Base-by-base conservation (phyloP, 2,888 invertebrate species). In the Coleophora deauratella region DNA sequence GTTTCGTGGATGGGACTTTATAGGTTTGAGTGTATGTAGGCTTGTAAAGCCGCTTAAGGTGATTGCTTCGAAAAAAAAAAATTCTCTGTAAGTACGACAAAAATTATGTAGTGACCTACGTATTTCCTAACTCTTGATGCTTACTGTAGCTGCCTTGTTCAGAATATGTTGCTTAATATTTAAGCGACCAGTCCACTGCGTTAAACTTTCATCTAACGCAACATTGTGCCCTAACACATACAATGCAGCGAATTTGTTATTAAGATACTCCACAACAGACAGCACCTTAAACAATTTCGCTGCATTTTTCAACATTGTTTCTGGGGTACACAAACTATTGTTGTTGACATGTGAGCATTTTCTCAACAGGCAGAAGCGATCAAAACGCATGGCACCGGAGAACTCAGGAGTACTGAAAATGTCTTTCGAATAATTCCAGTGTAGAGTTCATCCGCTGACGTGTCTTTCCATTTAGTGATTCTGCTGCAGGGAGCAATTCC, bases 301-400 rank as follows among this genome's bases (percentile, higher is more conserved):
- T 13, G 43, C 33, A 9, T 34, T 9, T 9, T 38, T 39, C 2
- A 44, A 28, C 38, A 47, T 33, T 27, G 10, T 14, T 9, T 21
- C 7, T 12, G 38, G 37, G 15, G 37, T 35, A 15, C 40, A 45
- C 9, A 9, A 9, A 11, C 3, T n/a, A 40, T 49, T 47, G 13
- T 49, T 33, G 10, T 21, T 33, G 15, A 51, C 49, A 15, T 53
- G 52, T 3, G 51, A 37, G 35, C 44, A 53, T 15, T 27, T 46
- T 11, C 9, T 35, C 12, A 47, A 33, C 7, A 47, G 38, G 1
- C 8, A 1, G 14, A 44, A 46, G 0, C 43, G 27, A 13, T 37
- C 40, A 8, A 21, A 28, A 2, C 35, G 9, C 44, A 44, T 46
- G 1, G 11, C 2, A 1, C n/a, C 11, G 9, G 38, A 30, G 14